Evolutionary conservation across 2,888 invertebrate species (phyloP), one percentile per base, ranked within the genome.

Genomic region (Coenonympha glycerion): DNA sequence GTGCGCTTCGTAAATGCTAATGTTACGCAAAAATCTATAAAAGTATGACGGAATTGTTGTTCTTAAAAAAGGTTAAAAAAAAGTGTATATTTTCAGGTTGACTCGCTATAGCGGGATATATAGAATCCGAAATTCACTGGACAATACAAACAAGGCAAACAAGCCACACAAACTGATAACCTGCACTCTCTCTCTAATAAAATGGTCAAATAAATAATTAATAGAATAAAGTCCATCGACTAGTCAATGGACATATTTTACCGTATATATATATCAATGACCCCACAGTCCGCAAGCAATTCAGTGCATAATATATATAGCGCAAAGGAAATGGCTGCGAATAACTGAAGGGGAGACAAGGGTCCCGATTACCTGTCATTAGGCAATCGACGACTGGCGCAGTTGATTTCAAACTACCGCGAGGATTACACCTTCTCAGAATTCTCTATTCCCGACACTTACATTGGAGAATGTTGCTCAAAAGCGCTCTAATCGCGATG

Each of bases 341-440:
- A 68, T 66, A 45, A 24, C 51, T 40, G 44, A 73, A 75, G 81
- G 83, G 83, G 85, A 78, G 76, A 77, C 76, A 74, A 73, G 80
- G 76, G 78, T 77, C 74, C 71, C 69, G 66, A 73, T 68, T 76
- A 74, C 73, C 71, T 76, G 71, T 63, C 76, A 84, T 84, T 81
- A 83, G 78, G 74, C 85, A 84, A 85, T 86, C 83, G 77, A 76
- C 69, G 77, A 75, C 77, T 39, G 50, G 59, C 53, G 47, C 57
- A 57, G 55, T 57, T 50, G 55, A 40, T 48, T 26, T 42, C 36
- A 41, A 49, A 48, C 47, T 37, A 47, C 47, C 53, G 50, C 11
- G 45, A 53, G 15, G 41, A 33, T 37, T 33, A 42, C 53, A 56
- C 50, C 53, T 49, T 28, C 24, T 46, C 16, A 28, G 18, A 15